Base-by-base conservation (phyloP, 2,797 vertebrate species). In the Chelon labrosus region DNA sequence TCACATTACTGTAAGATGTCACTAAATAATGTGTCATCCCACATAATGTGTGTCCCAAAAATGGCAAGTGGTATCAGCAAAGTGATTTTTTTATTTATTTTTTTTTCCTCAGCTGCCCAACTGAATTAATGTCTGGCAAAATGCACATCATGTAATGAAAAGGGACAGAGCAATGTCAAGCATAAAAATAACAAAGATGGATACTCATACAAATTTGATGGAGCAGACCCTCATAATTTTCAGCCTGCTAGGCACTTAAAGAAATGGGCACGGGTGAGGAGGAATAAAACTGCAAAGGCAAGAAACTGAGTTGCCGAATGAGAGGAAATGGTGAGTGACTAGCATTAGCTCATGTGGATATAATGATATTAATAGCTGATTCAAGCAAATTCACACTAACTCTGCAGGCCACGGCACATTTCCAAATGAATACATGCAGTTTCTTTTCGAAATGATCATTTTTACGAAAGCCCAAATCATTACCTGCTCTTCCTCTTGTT, bases 181-280 rank as follows among this genome's bases (percentile, higher is more conserved):
- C 17, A 70, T n/a, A 68, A 62, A 10, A 54, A 63, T 37, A 77
- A 70, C 54, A 83, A 58, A 39, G 11, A 52, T 51, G 17, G 51
- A 51, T 59, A 50, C 58, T 2, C 39, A 59, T 57, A 66, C 50
- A 20, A 41, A 59, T 77, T 67, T 55, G 39, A 70, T 82, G 62
- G 31, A 53, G 17, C 38, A 64, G 38, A 62, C 57, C n/a, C 16
- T 66, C 38, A 71, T 65, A 22, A 67, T 51, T 60, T 68, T 61
- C 22, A 49, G 44, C 10, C 17, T 64, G 41, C 58, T 49, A 58
- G 61, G 54, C 68, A 39, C n/a, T 53, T 7, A 49, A 22, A 75
- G 42, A 41, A 69, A 51, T 25, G 20, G 51, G 14, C 4, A 16
- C 37, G 25, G n/a, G 6, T 44, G n/a, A 57, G 31, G 47, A 37